phyloP scores from a whole-genome alignment of 1,140 invertebrate genomes.

The Aphelenchoides fujianensis region DNA sequence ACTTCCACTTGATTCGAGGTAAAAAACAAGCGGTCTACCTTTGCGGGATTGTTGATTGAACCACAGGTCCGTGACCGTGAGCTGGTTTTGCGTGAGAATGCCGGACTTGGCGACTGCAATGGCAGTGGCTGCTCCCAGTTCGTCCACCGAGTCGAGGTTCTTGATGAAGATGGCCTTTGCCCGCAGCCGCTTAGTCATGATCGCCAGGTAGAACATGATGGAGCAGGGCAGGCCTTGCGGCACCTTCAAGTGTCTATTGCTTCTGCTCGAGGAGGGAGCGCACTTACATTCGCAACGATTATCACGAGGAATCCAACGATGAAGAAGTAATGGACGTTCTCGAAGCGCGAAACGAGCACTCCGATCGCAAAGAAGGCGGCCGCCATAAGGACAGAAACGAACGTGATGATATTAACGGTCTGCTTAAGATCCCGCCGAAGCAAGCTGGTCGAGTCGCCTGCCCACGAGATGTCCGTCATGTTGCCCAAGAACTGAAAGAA shows the following conservation, averaged over 20 bases:
- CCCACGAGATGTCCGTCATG: background rate
- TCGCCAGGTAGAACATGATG: constrained; percentile 91
- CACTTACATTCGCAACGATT: constrained; percentile 53
- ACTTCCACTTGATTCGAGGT: no score
- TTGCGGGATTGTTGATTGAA: constrained; percentile 29
- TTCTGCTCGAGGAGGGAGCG: no score
- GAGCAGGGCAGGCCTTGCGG: constrained; percentile 78
- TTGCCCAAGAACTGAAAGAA: constrained; percentile 21
- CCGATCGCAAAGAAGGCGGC: constrained; percentile 43
- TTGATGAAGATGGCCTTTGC: constrained; percentile 94
- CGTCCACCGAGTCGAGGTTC: constrained; percentile 94
- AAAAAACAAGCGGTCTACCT: constrained; percentile 7
- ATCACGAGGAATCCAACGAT: constrained; percentile 50
- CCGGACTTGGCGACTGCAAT: constrained; percentile 98
- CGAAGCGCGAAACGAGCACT: constrained; percentile 37
- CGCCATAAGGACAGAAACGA: constrained; percentile 47
- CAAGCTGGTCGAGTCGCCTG: background rate
- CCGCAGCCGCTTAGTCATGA: constrained; percentile 97
- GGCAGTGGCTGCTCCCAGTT: constrained; percentile 90
- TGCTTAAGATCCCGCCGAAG: constrained; percentile 33
- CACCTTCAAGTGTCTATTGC: no score
- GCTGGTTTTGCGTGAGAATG: constrained; percentile 95
- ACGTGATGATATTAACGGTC: constrained; percentile 45
- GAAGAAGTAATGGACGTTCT: constrained; percentile 49
- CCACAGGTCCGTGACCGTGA: constrained; percentile 80